Evolutionary conservation across 2,888 invertebrate genomes (phyloP), one percentile per base, ranked within the genome.

Genomic region (Dysmachus trigonus): DNA sequence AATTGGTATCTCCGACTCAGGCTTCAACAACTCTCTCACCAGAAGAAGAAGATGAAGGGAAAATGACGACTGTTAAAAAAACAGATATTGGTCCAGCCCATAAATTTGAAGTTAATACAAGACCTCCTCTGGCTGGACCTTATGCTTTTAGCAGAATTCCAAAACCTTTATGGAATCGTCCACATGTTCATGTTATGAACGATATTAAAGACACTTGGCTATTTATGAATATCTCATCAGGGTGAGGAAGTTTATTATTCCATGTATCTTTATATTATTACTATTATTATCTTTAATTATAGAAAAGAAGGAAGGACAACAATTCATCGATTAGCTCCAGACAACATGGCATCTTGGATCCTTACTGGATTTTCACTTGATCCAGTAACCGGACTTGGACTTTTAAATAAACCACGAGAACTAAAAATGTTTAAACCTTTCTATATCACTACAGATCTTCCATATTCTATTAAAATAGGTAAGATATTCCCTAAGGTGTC

Each of bases 101-200:
- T 85, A 88, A 90, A 88, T 91, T 93, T 71, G 94, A 95, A 90
- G 93, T 94, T 0, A 95, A 94, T 76, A 95, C 95, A 0, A 93
- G 97, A 88, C 96, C 97, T 15, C 97, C 97, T 15, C 92, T 96
- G 89, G 97, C 97, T 22, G 98, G 97, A 35, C 97, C 97, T 38
- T 98, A 97, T 91, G 97, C 97, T 86, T 98, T 97, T 93, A 97
- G 97, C 90, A 94, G 97, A 86, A 95, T 97, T 88, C 98, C 97
- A 47, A 94, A 95, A 88, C 96, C 97, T 41, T 95, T 95, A 81
- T 95, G 95, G 95, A 94, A 95, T 90, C 94, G 95, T 89, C 97
- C 97, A 62, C 94, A 96, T 88, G 95, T 97, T 90, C 96, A 96
- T 93, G 94, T 97, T 88, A 94, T 95, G 90, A 93, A 95, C 90